These are phyloP conservation scores for Ageneiosus marmoratus DNA, from an alignment of 2,113 vertebrate species.

Conservation along the genomic window DNA sequence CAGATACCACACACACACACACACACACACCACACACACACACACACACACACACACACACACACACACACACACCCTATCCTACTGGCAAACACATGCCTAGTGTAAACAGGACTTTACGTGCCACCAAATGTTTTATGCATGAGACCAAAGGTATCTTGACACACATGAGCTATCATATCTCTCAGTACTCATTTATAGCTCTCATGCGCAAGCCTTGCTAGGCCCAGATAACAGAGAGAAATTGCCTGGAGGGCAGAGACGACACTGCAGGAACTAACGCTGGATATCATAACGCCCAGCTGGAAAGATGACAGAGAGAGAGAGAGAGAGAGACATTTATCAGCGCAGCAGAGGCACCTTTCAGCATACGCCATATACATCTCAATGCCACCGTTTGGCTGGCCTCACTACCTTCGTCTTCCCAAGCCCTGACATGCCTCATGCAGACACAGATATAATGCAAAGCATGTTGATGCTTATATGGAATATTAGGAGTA, in stretches of 20 bases:
- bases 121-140: slow-evolving; percentile 68
- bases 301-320: slow-evolving; percentile 64
- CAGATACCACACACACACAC: neutral
- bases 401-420: slow-evolving; percentile 14
- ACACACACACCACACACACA: neutral
- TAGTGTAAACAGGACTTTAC: slow-evolving; percentile 47
- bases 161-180: slow-evolving; percentile 65
- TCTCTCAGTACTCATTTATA: slow-evolving; percentile 57
- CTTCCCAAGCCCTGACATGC: neutral
- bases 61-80: neutral
- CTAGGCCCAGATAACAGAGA: slow-evolving; percentile 68
- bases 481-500: slow-evolving; percentile 12
- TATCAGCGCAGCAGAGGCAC: slow-evolving; percentile 58
- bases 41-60: slow-evolving; percentile 12
- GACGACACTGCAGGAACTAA: slow-evolving; percentile 67
- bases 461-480: neutral
- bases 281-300: slow-evolving; percentile 67
- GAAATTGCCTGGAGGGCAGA: slow-evolving; percentile 66
- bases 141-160: slow-evolving; percentile 60
- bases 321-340: slow-evolving; percentile 45
- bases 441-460: slow-evolving; percentile 17
- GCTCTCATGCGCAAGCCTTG: slow-evolving; percentile 63
- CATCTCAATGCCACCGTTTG: slow-evolving; percentile 50
- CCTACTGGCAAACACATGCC: slow-evolving; percentile 21
- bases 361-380: slow-evolving; percentile 57